These are phyloP conservation scores for Morone saxatilis DNA, from an alignment of 2,113 vertebrate genomes.

Conservation along the genomic window DNA sequence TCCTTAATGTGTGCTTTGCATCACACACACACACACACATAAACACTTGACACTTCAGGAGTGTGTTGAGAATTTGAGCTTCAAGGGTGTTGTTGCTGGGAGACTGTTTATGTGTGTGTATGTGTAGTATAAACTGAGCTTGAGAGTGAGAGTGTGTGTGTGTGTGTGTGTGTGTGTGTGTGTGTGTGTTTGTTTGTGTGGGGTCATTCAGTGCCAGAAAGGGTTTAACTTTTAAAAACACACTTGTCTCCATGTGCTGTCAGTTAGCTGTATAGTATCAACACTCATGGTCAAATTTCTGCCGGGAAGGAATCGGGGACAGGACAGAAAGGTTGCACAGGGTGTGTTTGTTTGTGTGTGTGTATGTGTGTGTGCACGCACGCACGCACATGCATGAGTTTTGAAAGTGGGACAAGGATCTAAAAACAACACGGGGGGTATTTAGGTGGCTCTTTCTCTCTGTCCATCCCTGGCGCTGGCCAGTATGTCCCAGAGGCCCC, in stretches of 20 bases:
- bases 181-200: conserved; percentile 4
- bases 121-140: conserved; percentile 33
- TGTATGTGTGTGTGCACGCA: not conserved
- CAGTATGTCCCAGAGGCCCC: conserved; percentile 48
- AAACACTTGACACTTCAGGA: conserved; percentile 39
- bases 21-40: conserved; percentile 30
- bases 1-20: not conserved
- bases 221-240: conserved; percentile 37
- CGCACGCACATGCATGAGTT: conserved; percentile 17
- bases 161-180: conserved; percentile 10
- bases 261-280: conserved; percentile 19
- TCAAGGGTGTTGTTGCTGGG: conserved; percentile 37
- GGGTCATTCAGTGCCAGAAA: conserved; percentile 8
- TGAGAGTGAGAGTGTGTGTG: not conserved
- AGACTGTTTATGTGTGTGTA: conserved; percentile 38
- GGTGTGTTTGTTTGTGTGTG: not conserved
- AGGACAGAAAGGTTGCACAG: not conserved
- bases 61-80: conserved; percentile 29
- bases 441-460: conserved; percentile 43
- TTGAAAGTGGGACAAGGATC: conserved; percentile 39
- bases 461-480: conserved; percentile 50
- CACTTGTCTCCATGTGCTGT: conserved; percentile 7
- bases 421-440: conserved; percentile 63
- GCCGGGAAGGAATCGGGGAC: not conserved
- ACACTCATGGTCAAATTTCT: conserved; percentile 45